A percentile compares a stretch with the other conserved stretches of the same genome.
These are phyloP conservation scores for Nemotelus nigrinus DNA, from an alignment of 2,888 invertebrate species.

Conservation along the genomic window DNA sequence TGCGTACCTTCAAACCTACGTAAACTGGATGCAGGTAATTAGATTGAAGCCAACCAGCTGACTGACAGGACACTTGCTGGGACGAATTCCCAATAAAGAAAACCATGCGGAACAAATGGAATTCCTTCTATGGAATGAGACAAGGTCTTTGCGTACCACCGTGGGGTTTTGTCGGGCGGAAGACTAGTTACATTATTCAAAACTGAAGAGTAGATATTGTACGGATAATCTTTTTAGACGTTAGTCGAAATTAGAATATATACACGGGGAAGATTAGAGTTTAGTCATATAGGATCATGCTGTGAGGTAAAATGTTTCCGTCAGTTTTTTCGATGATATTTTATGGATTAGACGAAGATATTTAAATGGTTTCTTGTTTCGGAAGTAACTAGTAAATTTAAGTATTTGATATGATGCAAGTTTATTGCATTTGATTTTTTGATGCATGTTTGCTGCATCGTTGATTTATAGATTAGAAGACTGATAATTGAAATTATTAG, in stretches of 20 bases:
- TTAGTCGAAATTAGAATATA: background rate
- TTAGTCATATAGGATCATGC: background rate
- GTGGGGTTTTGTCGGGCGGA: background rate
- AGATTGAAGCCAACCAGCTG: background rate
- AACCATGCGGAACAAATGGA: too few species aligned
- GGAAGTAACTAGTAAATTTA: too few species aligned
- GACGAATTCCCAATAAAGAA: background rate
- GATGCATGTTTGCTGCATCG: too few species aligned
- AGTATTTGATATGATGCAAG: too few species aligned
- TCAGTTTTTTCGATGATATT: background rate
- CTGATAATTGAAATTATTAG: too few species aligned
- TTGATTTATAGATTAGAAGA: too few species aligned
- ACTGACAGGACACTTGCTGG: slow-evolving; percentile 22
- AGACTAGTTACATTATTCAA: background rate
- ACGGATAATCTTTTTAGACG: background rate
- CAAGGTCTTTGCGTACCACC: too few species aligned
- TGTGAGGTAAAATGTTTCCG: background rate
- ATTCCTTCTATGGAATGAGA: too few species aligned
- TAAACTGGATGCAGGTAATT: background rate
- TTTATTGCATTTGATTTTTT: too few species aligned
- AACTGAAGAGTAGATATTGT: background rate
- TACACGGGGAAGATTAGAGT: too few species aligned
- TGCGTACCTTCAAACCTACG: background rate
- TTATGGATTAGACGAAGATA: background rate
- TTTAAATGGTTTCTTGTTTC: too few species aligned